Evolutionary conservation across 2,797 vertebrate genomes (phyloP).

Genomic region (Dipus sagitta): DNA sequence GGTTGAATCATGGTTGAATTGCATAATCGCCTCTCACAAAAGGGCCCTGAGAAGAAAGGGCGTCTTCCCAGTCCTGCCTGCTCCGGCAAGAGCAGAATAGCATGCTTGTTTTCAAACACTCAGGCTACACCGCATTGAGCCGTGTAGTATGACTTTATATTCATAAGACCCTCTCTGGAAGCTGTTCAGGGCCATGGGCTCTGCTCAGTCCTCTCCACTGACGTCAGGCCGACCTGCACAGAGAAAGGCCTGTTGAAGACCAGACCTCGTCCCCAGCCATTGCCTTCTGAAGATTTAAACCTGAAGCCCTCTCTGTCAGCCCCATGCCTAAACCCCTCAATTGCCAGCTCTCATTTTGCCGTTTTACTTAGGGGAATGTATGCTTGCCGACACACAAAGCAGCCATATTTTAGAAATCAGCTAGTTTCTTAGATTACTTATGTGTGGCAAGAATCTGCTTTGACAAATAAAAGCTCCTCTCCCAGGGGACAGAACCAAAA

Average conservation of each 20-base stretch:
- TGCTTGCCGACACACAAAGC: not conserved
- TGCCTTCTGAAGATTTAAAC: slow-evolving; percentile 15
- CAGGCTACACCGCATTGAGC: slow-evolving; percentile 70
- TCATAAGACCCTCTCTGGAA: slow-evolving; percentile 80
- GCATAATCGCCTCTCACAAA: slow-evolving; percentile 65
- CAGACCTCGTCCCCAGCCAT: not conserved
- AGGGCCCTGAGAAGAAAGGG: slow-evolving; percentile 53
- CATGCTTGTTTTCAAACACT: slow-evolving; percentile 71
- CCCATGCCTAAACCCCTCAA: not conserved
- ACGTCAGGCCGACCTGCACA: slow-evolving; percentile 65
- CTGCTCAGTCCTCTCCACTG: slow-evolving; percentile 49
- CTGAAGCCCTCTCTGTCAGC: not conserved
- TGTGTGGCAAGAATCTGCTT: slow-evolving; percentile 62
- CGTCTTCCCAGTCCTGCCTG: slow-evolving; percentile 51
- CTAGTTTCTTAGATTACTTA: slow-evolving; percentile 68
- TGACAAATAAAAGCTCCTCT: slow-evolving; percentile 68
- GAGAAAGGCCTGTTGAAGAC: not conserved
- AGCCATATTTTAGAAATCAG: slow-evolving; percentile 53
- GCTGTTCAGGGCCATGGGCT: slow-evolving; percentile 40
- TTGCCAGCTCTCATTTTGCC: slow-evolving; percentile 37
- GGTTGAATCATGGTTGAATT: slow-evolving; percentile 69
- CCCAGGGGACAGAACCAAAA: slow-evolving; percentile 18
- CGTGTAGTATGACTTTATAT: slow-evolving; percentile 74
- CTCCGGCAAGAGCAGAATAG: slow-evolving; percentile 53
- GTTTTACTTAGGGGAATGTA: not conserved